Base-by-base conservation (phyloP, 2,888 invertebrate genomes). In the Halocaridina rubra region DNA sequence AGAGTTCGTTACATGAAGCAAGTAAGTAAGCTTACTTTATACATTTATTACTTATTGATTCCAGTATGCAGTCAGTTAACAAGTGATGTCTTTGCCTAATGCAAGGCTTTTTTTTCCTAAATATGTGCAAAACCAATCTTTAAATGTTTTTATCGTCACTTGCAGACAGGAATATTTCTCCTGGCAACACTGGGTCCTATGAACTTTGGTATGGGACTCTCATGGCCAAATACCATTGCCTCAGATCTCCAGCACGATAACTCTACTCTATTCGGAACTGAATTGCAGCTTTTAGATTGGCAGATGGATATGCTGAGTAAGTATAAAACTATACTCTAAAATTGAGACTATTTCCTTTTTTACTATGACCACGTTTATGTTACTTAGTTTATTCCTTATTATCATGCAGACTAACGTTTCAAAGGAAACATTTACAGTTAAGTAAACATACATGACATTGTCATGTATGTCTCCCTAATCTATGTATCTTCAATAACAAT, bases 281-380 rank as follows among this genome's bases (percentile, higher is more conserved):
- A 33, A 16, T 10, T 75, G 22, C 22, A 75, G 13, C 53, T 53
- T 53, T 27, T 19, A 2, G 53, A 75, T 27, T 75, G 53, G 53
- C 75, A 75, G 53, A 10, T 75, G 75, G 75, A 75, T 19, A 53
- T 75, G 75, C 39, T 46, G 46, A 46, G 75, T 75, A 53, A 75
- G 75, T 75, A n/a, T n/a, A n/a, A n/a, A n/a, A n/a, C n/a, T n/a
- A n/a, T n/a, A n/a, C n/a, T n/a, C n/a, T n/a, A n/a, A n/a, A n/a
- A n/a, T n/a, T n/a, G n/a, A n/a, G n/a, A n/a, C n/a, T n/a, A n/a
- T n/a, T n/a, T n/a, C n/a, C n/a, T n/a, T n/a, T n/a, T n/a, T n/a
- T n/a, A n/a, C n/a, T n/a, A n/a, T n/a, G n/a, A n/a, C n/a, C n/a
- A n/a, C n/a, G n/a, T n/a, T n/a, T 29, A n/a, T 19, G 30, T 13